Conservation (phyloP, 2,888 invertebrate species). For the Furcula furcula region DNA sequence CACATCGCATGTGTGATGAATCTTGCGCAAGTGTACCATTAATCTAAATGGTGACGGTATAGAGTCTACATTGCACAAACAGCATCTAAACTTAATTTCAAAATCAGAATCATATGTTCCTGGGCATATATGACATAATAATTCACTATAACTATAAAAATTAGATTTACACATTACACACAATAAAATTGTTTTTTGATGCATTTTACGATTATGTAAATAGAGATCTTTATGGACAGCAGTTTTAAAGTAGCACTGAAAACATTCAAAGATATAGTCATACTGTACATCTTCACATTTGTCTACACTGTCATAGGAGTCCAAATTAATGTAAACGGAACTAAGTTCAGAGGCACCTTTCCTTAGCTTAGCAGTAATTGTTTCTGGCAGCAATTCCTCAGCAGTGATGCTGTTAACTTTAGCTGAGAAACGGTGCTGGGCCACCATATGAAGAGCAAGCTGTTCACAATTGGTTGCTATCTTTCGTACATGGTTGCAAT, state of each 20-base stretch:
- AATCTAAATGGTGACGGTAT: slow-evolving; percentile 93
- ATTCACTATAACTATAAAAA: slow-evolving; percentile 93
- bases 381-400: slow-evolving; percentile 86
- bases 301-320: slow-evolving; percentile 84
- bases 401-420: slow-evolving; percentile 89
- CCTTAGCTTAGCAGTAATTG: slow-evolving; percentile 86
- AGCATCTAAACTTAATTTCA: slow-evolving; percentile 90
- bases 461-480: slow-evolving; percentile 93
- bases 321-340: slow-evolving; percentile 86
- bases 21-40: slow-evolving; percentile 93
- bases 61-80: slow-evolving; percentile 88
- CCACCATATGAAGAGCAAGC: slow-evolving; percentile 89
- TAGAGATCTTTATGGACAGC: slow-evolving; percentile 91
- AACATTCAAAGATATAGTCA: slow-evolving; percentile 90
- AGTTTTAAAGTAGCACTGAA: slow-evolving; percentile 91
- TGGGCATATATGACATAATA: slow-evolving; percentile 93
- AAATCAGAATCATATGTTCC: slow-evolving; percentile 85
- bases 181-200: slow-evolving; percentile 89
- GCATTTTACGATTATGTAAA: slow-evolving; percentile 92
- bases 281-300: slow-evolving; percentile 80
- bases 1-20: slow-evolving; percentile 93
- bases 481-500: slow-evolving; percentile 92
- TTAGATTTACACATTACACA: slow-evolving; percentile 94
- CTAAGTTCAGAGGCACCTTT: slow-evolving; percentile 83
- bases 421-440: slow-evolving; percentile 90